A percentile compares a stretch with the other conserved stretches of the same genome.
phyloP scores from a whole-genome alignment of 2,797 vertebrate genomes.

The Synanceia verrucosa region DNA sequence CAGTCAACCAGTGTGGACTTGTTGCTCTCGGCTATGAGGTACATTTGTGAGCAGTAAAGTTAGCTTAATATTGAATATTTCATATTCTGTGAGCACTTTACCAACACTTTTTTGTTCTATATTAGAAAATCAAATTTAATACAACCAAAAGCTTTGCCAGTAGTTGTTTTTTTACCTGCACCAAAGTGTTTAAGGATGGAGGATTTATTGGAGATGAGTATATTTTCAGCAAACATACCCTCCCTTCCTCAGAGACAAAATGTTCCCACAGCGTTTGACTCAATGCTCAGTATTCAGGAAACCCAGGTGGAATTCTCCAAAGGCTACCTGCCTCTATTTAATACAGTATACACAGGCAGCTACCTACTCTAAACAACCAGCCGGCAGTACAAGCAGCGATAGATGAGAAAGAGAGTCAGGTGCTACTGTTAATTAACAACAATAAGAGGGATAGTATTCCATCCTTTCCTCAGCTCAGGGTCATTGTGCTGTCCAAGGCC shows the following conservation, averaged over 20 bases:
- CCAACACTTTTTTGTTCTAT: neutral
- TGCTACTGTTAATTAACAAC: conserved; percentile 21
- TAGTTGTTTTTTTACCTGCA: conserved; percentile 12
- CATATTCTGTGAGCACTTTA: no score
- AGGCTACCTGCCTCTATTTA: conserved; percentile 15
- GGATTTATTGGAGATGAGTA: conserved; percentile 14
- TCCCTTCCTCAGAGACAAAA: conserved; percentile 45
- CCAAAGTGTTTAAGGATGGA: neutral
- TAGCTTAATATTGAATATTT: neutral
- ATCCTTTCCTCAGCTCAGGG: conserved; percentile 32
- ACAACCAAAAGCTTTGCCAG: neutral
- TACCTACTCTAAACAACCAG: neutral
- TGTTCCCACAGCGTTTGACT: conserved; percentile 55
- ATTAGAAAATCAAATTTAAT: neutral
- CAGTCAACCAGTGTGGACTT: neutral
- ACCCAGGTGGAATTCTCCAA: neutral
- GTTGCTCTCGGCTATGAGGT: neutral
- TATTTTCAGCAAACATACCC: conserved; percentile 9
- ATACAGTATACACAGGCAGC: conserved; percentile 18
- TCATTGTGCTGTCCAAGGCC: conserved; percentile 22
- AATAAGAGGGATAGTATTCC: conserved; percentile 17
- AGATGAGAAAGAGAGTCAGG: conserved; percentile 29
- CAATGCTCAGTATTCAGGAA: conserved; percentile 18
- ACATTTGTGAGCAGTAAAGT: neutral
- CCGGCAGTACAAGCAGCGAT: conserved; percentile 2